phyloP scores from a whole-genome alignment of 2,113 vertebrate species.

The Ornithorhynchus anatinus region DNA sequence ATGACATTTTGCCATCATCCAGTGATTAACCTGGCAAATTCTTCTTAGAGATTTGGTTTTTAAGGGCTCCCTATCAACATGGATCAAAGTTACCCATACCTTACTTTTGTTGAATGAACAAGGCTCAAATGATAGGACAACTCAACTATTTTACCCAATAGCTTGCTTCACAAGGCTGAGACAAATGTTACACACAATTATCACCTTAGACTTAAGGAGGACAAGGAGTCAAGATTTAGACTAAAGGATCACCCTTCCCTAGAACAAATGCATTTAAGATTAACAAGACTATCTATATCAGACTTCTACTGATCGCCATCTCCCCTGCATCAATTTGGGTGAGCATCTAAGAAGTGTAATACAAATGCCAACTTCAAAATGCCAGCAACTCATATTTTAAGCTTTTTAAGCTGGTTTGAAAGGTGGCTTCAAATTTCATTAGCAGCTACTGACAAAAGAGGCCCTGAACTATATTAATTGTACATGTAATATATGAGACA shows the following conservation, averaged over 20 bases:
- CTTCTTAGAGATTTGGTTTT: too few species aligned
- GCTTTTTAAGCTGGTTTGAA: conserved; percentile 15
- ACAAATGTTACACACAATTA: too few species aligned
- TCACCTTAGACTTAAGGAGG: conserved; percentile 10
- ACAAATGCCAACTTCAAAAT: conserved; percentile 18
- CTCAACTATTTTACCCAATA: too few species aligned
- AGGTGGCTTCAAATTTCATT: conserved; percentile 28
- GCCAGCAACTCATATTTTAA: background rate
- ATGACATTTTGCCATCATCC: too few species aligned
- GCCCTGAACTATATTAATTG: conserved; percentile 1
- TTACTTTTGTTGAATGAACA: too few species aligned
- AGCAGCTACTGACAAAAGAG: conserved; percentile 13
- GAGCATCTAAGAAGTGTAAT: background rate
- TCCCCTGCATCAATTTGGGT: background rate
- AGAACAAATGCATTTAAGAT: conserved; percentile 30
- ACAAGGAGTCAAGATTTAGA: background rate
- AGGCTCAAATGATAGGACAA: too few species aligned
- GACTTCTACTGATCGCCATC: background rate
- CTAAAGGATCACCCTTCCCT: background rate
- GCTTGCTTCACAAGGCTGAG: too few species aligned
- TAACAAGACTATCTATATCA: conserved; percentile 19
- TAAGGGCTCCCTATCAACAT: too few species aligned
- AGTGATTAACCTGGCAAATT: too few species aligned
- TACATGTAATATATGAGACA: background rate
- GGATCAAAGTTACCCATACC: too few species aligned